Conservation (phyloP, 2,888 invertebrate species). For the Metopia argyrocephala region DNA sequence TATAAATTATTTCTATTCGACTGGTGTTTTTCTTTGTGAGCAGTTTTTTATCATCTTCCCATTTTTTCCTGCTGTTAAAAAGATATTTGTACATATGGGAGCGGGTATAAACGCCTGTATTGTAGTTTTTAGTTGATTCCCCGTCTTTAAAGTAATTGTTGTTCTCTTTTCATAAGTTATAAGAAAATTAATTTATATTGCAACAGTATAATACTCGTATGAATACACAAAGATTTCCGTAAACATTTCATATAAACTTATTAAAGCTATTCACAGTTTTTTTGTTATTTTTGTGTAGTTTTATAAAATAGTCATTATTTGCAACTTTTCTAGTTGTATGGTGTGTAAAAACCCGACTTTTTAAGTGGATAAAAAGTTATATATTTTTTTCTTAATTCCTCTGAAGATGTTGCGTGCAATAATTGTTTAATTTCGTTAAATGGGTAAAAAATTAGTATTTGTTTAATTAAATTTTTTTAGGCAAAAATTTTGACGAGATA, state of each 20-base stretch:
- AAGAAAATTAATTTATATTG: constrained; percentile 43
- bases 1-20: constrained; percentile 47
- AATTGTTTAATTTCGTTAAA: too few relatives aligned
- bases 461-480: too few relatives aligned
- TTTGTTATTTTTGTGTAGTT: background rate
- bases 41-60: background rate
- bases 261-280: background rate
- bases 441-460: too few relatives aligned
- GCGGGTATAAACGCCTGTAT: background rate
- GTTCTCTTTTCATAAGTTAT: constrained; percentile 27
- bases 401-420: too few relatives aligned
- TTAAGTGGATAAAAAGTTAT: too few relatives aligned
- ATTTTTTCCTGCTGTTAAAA: constrained; percentile 37
- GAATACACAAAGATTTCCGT: constrained; percentile 54
- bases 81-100: background rate
- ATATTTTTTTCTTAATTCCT: too few relatives aligned
- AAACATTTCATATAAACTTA: constrained; percentile 51
- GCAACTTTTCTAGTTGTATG: background rate
- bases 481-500: too few relatives aligned
- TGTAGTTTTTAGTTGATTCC: background rate
- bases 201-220: background rate
- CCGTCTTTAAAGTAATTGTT: constrained; percentile 22
- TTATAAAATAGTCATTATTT: background rate
- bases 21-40: background rate
- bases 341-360: too few relatives aligned